These are phyloP conservation scores for Noctua janthe DNA, from an alignment of 2,888 invertebrate species.

Conservation along the genomic window DNA sequence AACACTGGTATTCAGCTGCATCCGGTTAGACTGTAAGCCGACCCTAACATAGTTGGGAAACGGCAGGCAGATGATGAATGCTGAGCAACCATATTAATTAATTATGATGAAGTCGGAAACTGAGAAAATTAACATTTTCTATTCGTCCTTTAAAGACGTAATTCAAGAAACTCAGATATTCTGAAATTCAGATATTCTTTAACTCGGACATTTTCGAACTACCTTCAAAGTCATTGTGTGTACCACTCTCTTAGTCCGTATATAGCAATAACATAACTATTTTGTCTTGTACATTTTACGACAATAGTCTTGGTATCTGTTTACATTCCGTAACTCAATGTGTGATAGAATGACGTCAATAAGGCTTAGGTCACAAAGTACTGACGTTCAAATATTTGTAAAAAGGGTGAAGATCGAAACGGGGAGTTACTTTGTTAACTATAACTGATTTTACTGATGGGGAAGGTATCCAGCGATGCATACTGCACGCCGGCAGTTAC, in stretches of 20 bases:
- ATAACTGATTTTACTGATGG: background rate
- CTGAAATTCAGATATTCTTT: no score
- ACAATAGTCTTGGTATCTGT: constrained; percentile 32
- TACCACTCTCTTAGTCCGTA: background rate
- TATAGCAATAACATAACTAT: background rate
- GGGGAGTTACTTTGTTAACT: background rate
- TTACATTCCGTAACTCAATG: constrained; percentile 43
- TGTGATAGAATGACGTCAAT: constrained; percentile 9
- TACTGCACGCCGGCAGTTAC: background rate
- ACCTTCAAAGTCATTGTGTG: background rate
- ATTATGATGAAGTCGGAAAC: background rate
- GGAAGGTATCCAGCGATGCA: no score
- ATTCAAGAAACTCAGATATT: background rate
- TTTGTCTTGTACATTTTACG: constrained; percentile 3
- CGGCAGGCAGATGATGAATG: no score
- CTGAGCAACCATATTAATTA: no score
- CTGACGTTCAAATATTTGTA: background rate
- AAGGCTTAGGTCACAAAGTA: constrained; percentile 2
- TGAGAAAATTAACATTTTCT: background rate
- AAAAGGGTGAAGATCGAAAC: background rate
- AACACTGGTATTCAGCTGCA: no score
- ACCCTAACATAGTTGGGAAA: no score
- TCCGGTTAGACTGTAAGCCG: no score
- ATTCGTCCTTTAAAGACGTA: background rate
- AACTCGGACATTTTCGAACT: background rate